Evolutionary conservation across 2,888 invertebrate genomes (phyloP), one percentile per base, ranked within the genome.

Genomic region (Apamea crenata): DNA sequence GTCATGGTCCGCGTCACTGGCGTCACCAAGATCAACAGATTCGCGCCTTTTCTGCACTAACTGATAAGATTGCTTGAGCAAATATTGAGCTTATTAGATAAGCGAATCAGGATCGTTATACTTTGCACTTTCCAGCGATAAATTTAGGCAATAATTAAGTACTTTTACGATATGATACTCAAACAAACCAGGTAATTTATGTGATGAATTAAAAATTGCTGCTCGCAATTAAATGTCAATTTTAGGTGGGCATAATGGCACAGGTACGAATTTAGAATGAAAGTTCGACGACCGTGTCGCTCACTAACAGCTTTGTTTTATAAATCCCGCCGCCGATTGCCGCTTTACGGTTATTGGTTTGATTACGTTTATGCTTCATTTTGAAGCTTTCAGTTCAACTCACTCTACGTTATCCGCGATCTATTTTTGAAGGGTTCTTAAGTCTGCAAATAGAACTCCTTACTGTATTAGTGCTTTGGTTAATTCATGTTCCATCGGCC

Each of bases 91-190:
- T 89, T 91, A 88, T 68, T 74, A 91, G 95, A 95, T 95, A 96
- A 95, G 91, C 88, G 91, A 91, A 93, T 91, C 92, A 95, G 90
- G 95, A 96, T 96, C 96, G 95, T 96, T 95, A 96, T 93, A 96
- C 95, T 95, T 95, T 96, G 93, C 95, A 94, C 95, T 95, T 94
- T 94, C 91, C 87, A 89, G 93, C 87, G 95, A 95, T 95, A 95
- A 93, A 92, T 93, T 93, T 93, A 77, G 91, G 89, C 90, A 92
- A 92, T 92, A 92, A 94, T 93, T 91, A 92, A 91, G 90, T 92
- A 90, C 91, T 90, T 91, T 91, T 90, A 89, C 89, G 91, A 93
- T 92, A 91, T 86, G 85, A 86, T 90, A 86, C 88, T 90, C 90
- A 91, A 91, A 92, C 90, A 90, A 83, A 81, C 81, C 80, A 88